Conservation (phyloP, 2,797 vertebrate genomes). For the Gadopsis bispinosus region DNA sequence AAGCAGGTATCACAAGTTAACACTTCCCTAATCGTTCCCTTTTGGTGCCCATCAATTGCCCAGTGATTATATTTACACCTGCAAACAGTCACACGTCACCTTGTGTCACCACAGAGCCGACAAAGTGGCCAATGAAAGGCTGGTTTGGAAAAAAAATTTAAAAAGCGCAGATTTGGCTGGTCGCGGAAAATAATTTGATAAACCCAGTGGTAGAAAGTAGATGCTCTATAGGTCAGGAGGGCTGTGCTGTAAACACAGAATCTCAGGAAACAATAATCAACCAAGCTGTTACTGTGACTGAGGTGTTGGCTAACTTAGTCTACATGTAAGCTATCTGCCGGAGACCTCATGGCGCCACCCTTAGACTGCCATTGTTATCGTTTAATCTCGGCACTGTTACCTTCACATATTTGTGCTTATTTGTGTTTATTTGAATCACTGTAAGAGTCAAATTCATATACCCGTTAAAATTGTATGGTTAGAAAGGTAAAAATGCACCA, state of each 20-base stretch:
- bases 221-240: not conserved
- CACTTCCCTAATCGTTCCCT: slow-evolving; percentile 80
- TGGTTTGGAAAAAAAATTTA: not conserved
- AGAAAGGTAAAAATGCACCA: too few species aligned
- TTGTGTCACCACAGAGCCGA: slow-evolving; percentile 65
- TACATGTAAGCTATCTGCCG: too few species aligned
- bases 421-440: too few species aligned
- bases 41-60: slow-evolving; percentile 82
- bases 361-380: too few species aligned
- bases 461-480: too few species aligned
- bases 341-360: too few species aligned
- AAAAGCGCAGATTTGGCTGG: not conserved
- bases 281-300: not conserved
- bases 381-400: too few species aligned
- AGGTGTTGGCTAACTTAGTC: too few species aligned
- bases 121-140: slow-evolving; percentile 38
- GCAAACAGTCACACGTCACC: slow-evolving; percentile 81
- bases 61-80: slow-evolving; percentile 80
- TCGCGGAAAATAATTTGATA: slow-evolving; percentile 7
- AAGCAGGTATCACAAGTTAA: slow-evolving; percentile 55
- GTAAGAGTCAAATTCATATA: too few species aligned
- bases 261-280: not conserved
- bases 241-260: not conserved
- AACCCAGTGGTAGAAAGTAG: not conserved
- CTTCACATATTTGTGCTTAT: too few species aligned